Conservation (phyloP, 2,888 invertebrate genomes). For the Deilephila porcellus region DNA sequence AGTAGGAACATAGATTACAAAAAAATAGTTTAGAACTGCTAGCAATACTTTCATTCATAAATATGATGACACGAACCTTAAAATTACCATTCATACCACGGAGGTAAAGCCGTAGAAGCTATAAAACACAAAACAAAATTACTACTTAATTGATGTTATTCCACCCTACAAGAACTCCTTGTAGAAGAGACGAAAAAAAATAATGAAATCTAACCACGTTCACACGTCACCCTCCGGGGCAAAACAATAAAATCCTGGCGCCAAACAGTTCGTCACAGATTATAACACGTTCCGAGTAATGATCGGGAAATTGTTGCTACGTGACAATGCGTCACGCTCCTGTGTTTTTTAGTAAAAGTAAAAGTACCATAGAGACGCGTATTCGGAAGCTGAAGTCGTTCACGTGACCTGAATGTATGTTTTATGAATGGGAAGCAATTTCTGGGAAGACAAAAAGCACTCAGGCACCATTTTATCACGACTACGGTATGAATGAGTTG, state of each 20-base stretch:
- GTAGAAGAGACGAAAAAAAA: constrained; percentile 26
- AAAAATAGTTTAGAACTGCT: too few relatives aligned
- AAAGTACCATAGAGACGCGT: constrained; percentile 70
- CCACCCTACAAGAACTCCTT: constrained; percentile 19
- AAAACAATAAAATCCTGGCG: constrained; percentile 78
- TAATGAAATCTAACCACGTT: constrained; percentile 48
- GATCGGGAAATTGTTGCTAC: constrained; percentile 77
- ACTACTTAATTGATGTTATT: constrained; percentile 23
- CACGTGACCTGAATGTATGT: constrained; percentile 59
- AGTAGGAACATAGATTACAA: too few relatives aligned
- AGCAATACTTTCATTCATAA: too few relatives aligned
- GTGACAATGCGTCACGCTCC: constrained; percentile 62
- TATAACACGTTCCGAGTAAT: constrained; percentile 78
- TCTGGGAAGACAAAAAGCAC: not conserved
- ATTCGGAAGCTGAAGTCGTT: constrained; percentile 67
- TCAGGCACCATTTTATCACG: too few relatives aligned
- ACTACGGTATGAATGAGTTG: too few relatives aligned
- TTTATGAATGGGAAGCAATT: constrained; percentile 26
- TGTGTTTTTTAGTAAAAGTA: constrained; percentile 66
- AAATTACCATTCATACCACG: not conserved
- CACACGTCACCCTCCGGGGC: constrained; percentile 53
- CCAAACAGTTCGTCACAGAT: constrained; percentile 69
- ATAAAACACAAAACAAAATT: constrained; percentile 10
- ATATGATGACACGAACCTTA: not conserved
- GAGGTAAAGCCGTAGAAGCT: not conserved